Evolutionary conservation across 2,113 vertebrate genomes (phyloP).

Genomic region (Dasyurus viverrinus): DNA sequence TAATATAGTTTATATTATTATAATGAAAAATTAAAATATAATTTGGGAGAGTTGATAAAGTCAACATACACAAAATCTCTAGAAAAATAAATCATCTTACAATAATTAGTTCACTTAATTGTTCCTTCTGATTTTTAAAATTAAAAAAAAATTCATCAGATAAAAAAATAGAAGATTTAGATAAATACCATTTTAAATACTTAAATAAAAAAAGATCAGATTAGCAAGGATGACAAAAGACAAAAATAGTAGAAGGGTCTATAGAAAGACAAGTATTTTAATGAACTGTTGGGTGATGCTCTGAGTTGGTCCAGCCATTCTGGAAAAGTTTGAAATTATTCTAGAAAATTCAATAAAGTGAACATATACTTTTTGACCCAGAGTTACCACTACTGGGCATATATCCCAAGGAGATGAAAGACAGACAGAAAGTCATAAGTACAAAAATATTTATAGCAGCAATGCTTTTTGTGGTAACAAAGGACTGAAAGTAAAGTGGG

Average conservation of each 20-base stretch:
- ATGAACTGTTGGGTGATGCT: background rate
- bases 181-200: background rate
- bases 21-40: conserved; percentile 13
- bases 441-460: conserved; percentile 2
- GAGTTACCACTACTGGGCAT: background rate
- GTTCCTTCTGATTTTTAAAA: background rate
- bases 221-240: background rate
- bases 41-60: background rate
- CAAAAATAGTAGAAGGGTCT: background rate
- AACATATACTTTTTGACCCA: background rate
- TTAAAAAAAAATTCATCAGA: background rate
- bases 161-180: background rate
- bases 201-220: background rate
- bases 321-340: background rate
- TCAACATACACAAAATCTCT: background rate
- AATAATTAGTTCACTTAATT: background rate
- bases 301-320: background rate
- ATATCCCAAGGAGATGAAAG: background rate
- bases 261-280: background rate
- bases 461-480: background rate
- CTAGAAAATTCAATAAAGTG: background rate
- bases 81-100: background rate
- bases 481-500: background rate
- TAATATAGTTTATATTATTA: background rate
- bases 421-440: background rate